Base-by-base conservation (phyloP, 2,888 invertebrate genomes). In the Heteromurus nitidus region DNA sequence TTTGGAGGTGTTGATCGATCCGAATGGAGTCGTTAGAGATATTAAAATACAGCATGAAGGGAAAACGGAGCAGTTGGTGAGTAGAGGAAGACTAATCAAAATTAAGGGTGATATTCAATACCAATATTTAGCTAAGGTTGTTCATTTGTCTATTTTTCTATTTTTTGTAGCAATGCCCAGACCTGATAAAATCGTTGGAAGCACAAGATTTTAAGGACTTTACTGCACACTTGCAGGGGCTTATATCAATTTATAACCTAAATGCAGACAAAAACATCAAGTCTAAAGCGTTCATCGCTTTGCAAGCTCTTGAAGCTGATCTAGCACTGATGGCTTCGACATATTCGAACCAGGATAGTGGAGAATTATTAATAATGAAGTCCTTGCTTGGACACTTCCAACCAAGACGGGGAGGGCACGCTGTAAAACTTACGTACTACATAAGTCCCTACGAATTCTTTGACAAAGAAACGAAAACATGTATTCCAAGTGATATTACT, bases 201-300 rank as follows among this genome's bases (percentile, higher is more conserved):
- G 91, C 93, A 20, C 95, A 96, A 2, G 96, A 98, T 89, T 97
- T 97, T 90, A 92, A 94, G 1, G 97, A 97, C 89, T 97, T 98
- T 88, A 95, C 96, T 1, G 93, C 94, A 7, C 98, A 98, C 89
- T 89, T 98, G n/a, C 96, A 97, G 89, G 92, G 96, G 0, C 91
- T 97, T 22, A 94, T 95, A 22, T 95, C 96, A 18, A 96, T 98
- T 80, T 98, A 98, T 89, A 96, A 97, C 89, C 91, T 98, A 13
- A 96, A 96, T 90, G 96, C 96, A 11, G 98, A 98, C 88, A 97
- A 97, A 89, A 97, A 96, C 90, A 93, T 96, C 9, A 98, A 97
- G 90, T 95, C 94, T 86, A 97, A 97, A 91, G 97, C 97, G 1
- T 97, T 96, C 88, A 94, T 95, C 88, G 96, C 97, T 16, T 90